These are phyloP conservation scores for Leistus spinibarbis DNA, from an alignment of 2,888 invertebrate genomes.

Conservation along the genomic window DNA sequence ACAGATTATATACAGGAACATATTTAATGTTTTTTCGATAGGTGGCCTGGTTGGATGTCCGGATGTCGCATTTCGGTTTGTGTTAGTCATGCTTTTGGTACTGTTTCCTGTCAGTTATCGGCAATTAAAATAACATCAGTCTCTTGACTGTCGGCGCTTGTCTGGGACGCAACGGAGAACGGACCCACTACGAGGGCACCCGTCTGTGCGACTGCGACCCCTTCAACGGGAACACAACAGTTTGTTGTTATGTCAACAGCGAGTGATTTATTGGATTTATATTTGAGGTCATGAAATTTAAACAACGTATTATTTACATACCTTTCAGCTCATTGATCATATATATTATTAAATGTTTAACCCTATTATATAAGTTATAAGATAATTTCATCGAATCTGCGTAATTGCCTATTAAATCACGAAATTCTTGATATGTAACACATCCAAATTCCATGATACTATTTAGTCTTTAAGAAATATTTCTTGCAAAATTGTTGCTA, in stretches of 20 bases:
- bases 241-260: background rate
- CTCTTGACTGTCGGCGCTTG: slow-evolving; percentile 22
- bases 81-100: slow-evolving; percentile 22
- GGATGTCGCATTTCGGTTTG: slow-evolving; percentile 14
- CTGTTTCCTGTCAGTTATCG: slow-evolving; percentile 32
- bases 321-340: background rate
- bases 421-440: too few relatives aligned
- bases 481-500: too few relatives aligned
- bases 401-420: too few relatives aligned
- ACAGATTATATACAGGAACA: background rate
- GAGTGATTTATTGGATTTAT: background rate
- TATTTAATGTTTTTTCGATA: background rate
- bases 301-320: background rate
- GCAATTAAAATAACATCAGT: slow-evolving; percentile 37
- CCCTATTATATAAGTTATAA: too few relatives aligned
- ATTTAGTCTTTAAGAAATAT: too few relatives aligned
- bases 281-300: background rate
- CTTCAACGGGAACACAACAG: background rate
- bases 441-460: too few relatives aligned
- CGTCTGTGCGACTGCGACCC: background rate
- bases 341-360: too few relatives aligned
- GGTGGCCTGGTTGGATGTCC: background rate
- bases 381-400: too few relatives aligned
- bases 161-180: background rate
- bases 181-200: slow-evolving; percentile 12